A percentile compares a stretch with the other conserved stretches of the same genome.
phyloP scores from a whole-genome alignment of 2,888 invertebrate species.

The Pristionchus maxplancki region DNA sequence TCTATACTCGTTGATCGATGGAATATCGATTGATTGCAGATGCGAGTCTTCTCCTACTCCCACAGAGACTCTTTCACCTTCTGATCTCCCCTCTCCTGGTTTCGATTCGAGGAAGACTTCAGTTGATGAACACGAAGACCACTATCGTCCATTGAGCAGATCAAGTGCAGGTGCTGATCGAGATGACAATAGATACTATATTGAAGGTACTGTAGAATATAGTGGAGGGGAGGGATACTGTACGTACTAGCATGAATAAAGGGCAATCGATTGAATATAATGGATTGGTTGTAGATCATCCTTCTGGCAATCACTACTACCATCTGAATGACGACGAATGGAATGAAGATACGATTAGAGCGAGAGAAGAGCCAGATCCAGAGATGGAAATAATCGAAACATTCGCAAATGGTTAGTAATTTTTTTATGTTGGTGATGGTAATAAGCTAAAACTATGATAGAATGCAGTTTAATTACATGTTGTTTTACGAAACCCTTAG shows the following conservation, averaged over 20 bases:
- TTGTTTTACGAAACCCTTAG: too few species aligned
- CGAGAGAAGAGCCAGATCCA: constrained; percentile 10
- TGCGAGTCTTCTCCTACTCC: neutral
- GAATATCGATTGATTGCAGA: constrained; percentile 3
- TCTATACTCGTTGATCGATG: too few species aligned
- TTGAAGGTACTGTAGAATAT: neutral
- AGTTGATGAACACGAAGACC: neutral
- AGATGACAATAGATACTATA: neutral
- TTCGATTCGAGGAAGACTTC: constrained; percentile 36
- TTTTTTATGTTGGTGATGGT: neutral
- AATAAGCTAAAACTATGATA: neutral
- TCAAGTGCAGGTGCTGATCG: neutral
- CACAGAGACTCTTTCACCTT: neutral
- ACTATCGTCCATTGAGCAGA: neutral
- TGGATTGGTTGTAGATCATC: neutral
- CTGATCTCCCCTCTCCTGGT: neutral
- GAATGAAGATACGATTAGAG: neutral
- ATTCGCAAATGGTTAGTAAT: constrained; percentile 17
- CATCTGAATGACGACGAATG: neutral
- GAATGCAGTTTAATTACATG: neutral
- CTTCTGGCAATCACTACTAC: neutral
- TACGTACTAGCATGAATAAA: too few species aligned
- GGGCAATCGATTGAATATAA: too few species aligned
- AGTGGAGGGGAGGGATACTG: neutral
- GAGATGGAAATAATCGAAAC: neutral